phyloP scores from a whole-genome alignment of 1,140 invertebrate species.

The Drosophila kikkawai region DNA sequence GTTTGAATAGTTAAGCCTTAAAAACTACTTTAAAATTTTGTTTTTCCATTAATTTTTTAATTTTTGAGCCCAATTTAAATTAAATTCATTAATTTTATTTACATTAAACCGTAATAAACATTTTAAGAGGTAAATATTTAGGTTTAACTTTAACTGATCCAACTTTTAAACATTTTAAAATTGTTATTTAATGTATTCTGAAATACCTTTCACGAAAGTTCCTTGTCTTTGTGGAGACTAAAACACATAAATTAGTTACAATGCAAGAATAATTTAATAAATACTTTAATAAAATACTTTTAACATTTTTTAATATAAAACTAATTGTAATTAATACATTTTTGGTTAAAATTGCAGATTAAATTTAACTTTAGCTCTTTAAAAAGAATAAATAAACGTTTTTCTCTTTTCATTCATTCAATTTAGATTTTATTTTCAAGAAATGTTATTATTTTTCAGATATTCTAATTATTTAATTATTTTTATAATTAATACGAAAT shows the following conservation, averaged over 20 bases:
- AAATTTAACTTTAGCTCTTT: no score
- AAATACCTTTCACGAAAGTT: constrained; percentile 6
- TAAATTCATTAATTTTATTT: not conserved
- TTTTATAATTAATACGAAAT: no score
- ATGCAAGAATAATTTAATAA: not conserved
- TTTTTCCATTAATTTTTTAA: not conserved
- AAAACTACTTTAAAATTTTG: not conserved
- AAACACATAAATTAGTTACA: not conserved
- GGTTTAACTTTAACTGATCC: not conserved
- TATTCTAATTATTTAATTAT: no score
- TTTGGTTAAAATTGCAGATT: no score
- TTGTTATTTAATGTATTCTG: not conserved
- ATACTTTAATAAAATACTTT: not conserved
- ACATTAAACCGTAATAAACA: not conserved
- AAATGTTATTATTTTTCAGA: no score
- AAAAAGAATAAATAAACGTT: no score
- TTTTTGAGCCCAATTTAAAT: no score
- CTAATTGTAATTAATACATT: no score
- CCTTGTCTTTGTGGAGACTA: constrained; percentile 4
- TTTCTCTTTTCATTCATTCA: no score
- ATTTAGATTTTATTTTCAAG: no score
- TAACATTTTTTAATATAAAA: not conserved
- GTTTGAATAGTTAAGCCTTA: not conserved
- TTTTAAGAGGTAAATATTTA: not conserved
- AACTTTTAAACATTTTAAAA: not conserved